Evolutionary conservation across 2,888 invertebrate genomes (phyloP).

Genomic region (Eupithecia pulchellata): DNA sequence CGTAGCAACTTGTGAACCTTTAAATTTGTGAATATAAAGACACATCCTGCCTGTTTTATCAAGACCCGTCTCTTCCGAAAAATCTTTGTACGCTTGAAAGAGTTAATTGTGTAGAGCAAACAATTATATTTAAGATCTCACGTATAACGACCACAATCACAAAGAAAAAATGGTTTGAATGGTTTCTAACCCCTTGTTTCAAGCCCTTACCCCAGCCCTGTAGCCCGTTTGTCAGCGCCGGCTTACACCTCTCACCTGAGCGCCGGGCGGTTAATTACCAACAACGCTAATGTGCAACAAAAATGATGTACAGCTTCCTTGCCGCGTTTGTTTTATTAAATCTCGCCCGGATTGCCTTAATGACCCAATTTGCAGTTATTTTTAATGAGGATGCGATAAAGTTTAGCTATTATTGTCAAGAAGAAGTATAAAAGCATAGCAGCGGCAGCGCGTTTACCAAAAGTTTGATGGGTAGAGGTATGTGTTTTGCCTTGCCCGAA

Average conservation of each 20-base stretch:
- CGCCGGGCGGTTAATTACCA: conserved; percentile 70
- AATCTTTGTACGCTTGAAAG: no score
- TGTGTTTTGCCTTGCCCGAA: neutral
- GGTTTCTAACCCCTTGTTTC: neutral
- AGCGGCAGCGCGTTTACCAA: neutral
- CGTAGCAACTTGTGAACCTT: neutral
- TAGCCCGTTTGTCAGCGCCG: conserved; percentile 75
- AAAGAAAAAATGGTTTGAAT: no score
- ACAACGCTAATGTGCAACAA: conserved; percentile 70
- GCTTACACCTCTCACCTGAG: conserved; percentile 66
- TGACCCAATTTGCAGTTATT: conserved; percentile 49
- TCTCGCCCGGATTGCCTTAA: conserved; percentile 50
- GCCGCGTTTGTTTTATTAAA: conserved; percentile 58
- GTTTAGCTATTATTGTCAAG: conserved; percentile 15
- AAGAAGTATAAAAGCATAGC: neutral
- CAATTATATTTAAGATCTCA: no score
- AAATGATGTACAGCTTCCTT: conserved; percentile 79
- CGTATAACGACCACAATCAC: no score
- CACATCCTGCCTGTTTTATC: no score
- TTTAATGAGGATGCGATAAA: conserved; percentile 37
- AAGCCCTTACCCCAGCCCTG: conserved; percentile 42
- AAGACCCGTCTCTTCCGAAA: neutral
- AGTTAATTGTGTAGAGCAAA: no score
- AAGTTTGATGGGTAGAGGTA: neutral
- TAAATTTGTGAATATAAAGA: neutral